phyloP scores from a whole-genome alignment of 2,888 invertebrate genomes.

The Ophion ellenae region DNA sequence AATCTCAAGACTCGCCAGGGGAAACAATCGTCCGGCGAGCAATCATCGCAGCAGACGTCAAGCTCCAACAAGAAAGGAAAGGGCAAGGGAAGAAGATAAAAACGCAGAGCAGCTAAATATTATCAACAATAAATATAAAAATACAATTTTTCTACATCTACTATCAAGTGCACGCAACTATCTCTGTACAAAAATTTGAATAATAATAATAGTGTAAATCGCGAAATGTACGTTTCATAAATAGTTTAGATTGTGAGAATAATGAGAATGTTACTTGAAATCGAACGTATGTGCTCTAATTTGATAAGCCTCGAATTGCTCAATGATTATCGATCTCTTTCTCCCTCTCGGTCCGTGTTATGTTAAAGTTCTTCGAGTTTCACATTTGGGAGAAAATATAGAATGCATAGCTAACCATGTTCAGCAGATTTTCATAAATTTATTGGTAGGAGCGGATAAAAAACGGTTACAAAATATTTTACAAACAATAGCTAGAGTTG shows the following conservation, averaged over 20 bases:
- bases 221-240: background rate
- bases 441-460: background rate
- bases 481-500: background rate
- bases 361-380: background rate
- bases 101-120: background rate
- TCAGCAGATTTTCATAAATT: background rate
- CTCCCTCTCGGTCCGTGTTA: background rate
- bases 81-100: conserved; percentile 84
- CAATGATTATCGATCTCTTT: background rate
- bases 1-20: conserved; percentile 93
- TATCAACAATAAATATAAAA: background rate
- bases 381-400: background rate
- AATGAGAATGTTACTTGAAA: background rate
- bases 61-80: conserved; percentile 81
- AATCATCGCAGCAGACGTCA: conserved; percentile 79
- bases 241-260: background rate
- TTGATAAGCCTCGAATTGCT: background rate
- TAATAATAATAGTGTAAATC: conserved; percentile 23
- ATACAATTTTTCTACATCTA: conserved; percentile 6
- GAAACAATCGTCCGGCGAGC: conserved; percentile 83
- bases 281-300: background rate
- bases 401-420: background rate
- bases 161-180: background rate
- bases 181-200: background rate
- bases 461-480: background rate